Evolutionary conservation across 2,113 vertebrate genomes (phyloP).

Genomic region (Rhinolophus sinicus): DNA sequence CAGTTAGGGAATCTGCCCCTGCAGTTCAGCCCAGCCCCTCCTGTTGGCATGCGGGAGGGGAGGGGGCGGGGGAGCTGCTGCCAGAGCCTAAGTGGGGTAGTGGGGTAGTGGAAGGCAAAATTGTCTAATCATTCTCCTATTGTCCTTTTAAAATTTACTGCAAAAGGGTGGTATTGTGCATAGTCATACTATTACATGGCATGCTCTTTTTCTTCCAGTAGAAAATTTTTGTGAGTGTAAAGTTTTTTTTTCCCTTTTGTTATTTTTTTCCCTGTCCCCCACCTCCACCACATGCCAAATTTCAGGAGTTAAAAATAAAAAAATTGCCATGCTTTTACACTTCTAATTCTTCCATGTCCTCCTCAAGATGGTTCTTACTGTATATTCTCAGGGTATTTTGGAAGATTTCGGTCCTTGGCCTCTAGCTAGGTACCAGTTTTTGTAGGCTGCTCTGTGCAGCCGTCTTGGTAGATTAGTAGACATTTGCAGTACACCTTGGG

Average conservation of each 20-base stretch:
- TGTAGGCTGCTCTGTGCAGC: neutral
- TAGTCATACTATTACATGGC: neutral
- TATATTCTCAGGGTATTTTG: rapidly evolving
- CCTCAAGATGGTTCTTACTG: neutral
- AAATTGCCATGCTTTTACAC: neutral
- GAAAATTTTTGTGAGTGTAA: neutral
- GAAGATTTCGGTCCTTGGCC: neutral
- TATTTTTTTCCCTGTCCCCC: neutral
- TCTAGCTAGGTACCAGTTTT: neutral
- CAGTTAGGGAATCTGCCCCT: neutral
- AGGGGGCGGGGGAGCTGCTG: neutral
- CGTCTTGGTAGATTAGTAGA: neutral
- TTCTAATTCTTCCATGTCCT: neutral
- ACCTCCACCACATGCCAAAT: neutral
- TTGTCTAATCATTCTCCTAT: neutral
- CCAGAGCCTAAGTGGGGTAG: neutral
- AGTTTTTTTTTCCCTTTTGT: neutral
- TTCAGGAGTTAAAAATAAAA: neutral
- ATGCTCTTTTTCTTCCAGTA: neutral
- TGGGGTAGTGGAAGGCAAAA: neutral
- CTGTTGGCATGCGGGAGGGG: neutral
- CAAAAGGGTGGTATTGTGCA: neutral
- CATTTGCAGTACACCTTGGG: slow-evolving; percentile 47
- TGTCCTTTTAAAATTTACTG: neutral
- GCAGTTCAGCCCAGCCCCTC: neutral